phyloP scores from a whole-genome alignment of 2,113 vertebrate genomes.

The Anseranas semipalmata region DNA sequence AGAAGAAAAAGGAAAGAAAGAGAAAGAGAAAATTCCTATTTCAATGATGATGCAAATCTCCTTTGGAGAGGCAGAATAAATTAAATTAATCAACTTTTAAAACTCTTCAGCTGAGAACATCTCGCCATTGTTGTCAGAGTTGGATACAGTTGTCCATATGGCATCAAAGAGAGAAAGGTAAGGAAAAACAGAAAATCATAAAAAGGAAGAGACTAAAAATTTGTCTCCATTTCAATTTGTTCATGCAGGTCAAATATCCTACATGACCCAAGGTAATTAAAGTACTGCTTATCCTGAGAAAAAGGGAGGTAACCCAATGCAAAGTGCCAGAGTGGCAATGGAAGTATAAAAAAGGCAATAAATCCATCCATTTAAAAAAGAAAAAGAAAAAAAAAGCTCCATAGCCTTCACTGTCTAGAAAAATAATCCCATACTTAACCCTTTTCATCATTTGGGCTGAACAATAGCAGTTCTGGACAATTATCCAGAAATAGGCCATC shows the following conservation, averaged over 20 bases:
- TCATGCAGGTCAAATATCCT: neutral
- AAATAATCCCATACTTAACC: neutral
- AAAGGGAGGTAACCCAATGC: neutral
- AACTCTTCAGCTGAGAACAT: slow-evolving; percentile 17
- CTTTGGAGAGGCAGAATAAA: slow-evolving; percentile 42
- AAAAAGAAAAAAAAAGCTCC: neutral
- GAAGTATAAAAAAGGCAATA: neutral
- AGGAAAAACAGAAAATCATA: neutral
- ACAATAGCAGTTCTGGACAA: neutral
- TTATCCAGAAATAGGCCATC: neutral
- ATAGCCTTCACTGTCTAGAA: neutral
- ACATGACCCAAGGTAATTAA: neutral
- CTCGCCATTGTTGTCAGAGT: neutral
- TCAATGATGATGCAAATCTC: neutral
- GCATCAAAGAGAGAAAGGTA: neutral
- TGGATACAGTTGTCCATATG: slow-evolving; percentile 40
- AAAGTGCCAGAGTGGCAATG: neutral
- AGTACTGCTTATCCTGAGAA: neutral
- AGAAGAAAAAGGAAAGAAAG: neutral
- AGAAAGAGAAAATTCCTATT: neutral
- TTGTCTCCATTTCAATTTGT: neutral
- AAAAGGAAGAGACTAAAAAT: neutral
- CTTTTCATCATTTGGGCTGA: neutral
- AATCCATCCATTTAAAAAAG: neutral
- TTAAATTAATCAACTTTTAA: slow-evolving; percentile 42